Percentiles rank a stretch among this genome's conserved stretches.
These are phyloP conservation scores for Nemoura dubitans DNA, from an alignment of 2,888 invertebrate species.

Conservation along the genomic window DNA sequence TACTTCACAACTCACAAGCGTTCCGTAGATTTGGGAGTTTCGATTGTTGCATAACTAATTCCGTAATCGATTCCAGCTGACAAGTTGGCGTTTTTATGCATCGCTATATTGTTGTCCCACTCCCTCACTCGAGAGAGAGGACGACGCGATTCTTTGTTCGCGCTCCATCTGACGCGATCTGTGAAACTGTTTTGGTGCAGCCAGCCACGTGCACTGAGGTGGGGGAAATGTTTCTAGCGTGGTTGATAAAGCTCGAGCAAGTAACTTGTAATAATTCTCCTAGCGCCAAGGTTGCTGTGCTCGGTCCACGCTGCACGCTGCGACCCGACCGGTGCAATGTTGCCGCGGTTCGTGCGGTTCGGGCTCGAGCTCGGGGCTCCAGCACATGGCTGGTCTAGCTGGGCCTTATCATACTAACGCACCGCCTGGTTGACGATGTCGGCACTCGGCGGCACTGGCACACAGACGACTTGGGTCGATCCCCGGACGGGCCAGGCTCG, in stretches of 20 bases:
- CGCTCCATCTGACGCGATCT: neutral
- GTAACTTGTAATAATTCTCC: slow-evolving; percentile 36
- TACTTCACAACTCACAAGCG: neutral
- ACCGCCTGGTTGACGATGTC: neutral
- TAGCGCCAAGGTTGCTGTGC: slow-evolving; percentile 25
- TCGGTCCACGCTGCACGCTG: neutral
- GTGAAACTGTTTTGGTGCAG: slow-evolving; percentile 7
- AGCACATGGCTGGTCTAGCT: neutral
- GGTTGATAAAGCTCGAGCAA: slow-evolving; percentile 30
- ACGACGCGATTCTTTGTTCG: neutral
- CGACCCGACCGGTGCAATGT: neutral
- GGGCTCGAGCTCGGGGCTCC: neutral
- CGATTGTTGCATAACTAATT: neutral
- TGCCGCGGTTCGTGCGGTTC: neutral
- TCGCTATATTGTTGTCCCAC: neutral
- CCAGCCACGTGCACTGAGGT: neutral
- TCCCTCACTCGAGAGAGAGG: neutral
- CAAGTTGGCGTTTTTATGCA: neutral
- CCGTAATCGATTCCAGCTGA: neutral
- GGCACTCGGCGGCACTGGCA: neutral
- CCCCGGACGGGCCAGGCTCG: too few species aligned
- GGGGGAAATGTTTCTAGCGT: slow-evolving; percentile 25
- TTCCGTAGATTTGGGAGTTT: neutral
- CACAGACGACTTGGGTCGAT: too few species aligned
- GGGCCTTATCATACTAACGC: neutral